Evolutionary conservation across 1,140 invertebrate species (phyloP), one percentile per base, ranked within the genome.

Genomic region (Phenacoccus solenopsis): DNA sequence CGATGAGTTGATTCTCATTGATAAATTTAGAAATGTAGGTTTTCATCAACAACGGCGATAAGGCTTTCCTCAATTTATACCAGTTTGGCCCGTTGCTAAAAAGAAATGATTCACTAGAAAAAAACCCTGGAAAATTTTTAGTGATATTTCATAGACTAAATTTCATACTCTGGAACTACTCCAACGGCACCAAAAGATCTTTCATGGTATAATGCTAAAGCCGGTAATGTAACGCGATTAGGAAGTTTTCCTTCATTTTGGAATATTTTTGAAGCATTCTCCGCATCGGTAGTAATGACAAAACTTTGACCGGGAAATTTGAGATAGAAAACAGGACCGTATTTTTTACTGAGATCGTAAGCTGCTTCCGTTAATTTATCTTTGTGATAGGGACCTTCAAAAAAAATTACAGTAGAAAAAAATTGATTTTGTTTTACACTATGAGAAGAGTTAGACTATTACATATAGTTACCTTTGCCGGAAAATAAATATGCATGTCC

Each of bases 361-460:
- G 79, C 74, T 2, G 78, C 78, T 74, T 80, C 79, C 10, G 76
- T 78, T 32, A 80, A 69, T 61, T 74, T 73, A 49, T 77, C 78
- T 0, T 72, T 64, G 61, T 73, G 74, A 69, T 78, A 79, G 57
- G 74, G 74, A 38, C 77, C 78, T 79, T 49, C 3, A 5, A 16
- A 49, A n/a, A 49, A 49, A 32, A 10, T 16, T 49, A 9, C 38
- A 9, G 38, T 16, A 49, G n/a, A n/a, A n/a, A n/a, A n/a, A 32
- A 25, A 69, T 67, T 28, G 61, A 38, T 22, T 28, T 69, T n/a
- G n/a, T n/a, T n/a, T n/a, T n/a, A n/a, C n/a, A n/a, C n/a, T n/a
- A n/a, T 59, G 16, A 13, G 12, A 61, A 21, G 67, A 30, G 61
- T 69, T 68, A 22, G 32, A 27, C 67, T 74, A 71, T 74, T 75